Base-by-base conservation (phyloP, 2,113 vertebrate species). In the Thomomys bottae region DNA sequence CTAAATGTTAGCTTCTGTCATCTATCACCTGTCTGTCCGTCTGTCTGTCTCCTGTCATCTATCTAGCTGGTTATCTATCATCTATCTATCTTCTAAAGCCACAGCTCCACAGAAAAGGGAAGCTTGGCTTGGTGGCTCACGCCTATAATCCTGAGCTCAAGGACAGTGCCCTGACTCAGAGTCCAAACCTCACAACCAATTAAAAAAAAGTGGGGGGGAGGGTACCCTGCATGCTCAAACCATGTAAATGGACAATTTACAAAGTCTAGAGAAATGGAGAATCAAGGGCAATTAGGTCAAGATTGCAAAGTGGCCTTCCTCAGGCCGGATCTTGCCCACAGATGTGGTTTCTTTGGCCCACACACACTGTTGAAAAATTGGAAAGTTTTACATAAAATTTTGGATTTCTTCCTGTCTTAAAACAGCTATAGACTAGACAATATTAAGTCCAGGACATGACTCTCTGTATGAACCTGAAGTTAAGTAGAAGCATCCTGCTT, bases 341-440 rank as follows among this genome's bases (percentile, higher is more conserved):
- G 93, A 93, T 94, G 90, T 94, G 85, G 73, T 79, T 77, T 81
- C n/a, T 91, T 34, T 85, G 84, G 75, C 49, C 93, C 90, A 92
- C 93, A 91, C 82, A 76, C 88, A 71, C 45, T 76, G 92, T 89
- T 95, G 94, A 73, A 89, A 94, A 92, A 70, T 89, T 85, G 88
- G 79, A 71, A 93, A 94, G 63, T 88, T 89, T 93, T 75, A 91
- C 79, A 93, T 72, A 86, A 85, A 93, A 93, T 80, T 81, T 79
- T 89, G 28, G 36, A 86, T 86, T 84, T 93, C 40, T 92, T 93
- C 61, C 57, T 90, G 86, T 79, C 61, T 91, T 85, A 91, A 93
- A 92, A 95, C 89, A 90, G 23, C 70, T 59, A 42, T 68, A 83
- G 70, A 83, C 70, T 64, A 88, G 88, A 92, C 54, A 93, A 84